phyloP scores from a whole-genome alignment of 2,113 vertebrate genomes.

The Caranx ignobilis region DNA sequence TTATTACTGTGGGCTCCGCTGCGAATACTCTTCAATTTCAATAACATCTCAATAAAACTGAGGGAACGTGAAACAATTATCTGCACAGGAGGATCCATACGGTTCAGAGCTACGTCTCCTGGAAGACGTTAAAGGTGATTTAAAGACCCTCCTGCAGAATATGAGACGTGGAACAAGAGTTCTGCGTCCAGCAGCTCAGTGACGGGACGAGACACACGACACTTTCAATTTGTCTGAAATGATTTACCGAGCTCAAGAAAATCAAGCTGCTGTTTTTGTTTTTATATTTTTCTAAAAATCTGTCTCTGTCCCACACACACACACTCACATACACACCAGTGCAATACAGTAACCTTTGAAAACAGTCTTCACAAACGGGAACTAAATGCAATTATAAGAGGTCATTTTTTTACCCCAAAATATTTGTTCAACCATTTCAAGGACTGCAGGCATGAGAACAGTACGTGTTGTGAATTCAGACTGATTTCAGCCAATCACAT shows the following conservation, averaged over 20 bases:
- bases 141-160: conserved; percentile 19
- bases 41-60: conserved; percentile 45
- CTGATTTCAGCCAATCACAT: conserved; percentile 30
- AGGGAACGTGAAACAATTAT: conserved; percentile 38
- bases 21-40: conserved; percentile 26
- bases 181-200: conserved; percentile 1
- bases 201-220: conserved; percentile 28
- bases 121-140: conserved; percentile 33
- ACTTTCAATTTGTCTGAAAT: conserved; percentile 48
- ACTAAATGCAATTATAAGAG: conserved; percentile 53
- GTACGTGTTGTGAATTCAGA: conserved; percentile 43
- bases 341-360: conserved; percentile 53
- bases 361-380: conserved; percentile 39
- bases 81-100: conserved; percentile 14
- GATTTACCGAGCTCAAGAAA: conserved; percentile 52
- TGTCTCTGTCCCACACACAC: conserved; percentile 23
- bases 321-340: conserved; percentile 12
- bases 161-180: conserved; percentile 25
- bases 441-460: conserved; percentile 29
- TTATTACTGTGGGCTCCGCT: conserved; percentile 35
- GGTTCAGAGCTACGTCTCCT: conserved; percentile 28
- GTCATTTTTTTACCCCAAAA: conserved; percentile 44
- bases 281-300: conserved; percentile 23
- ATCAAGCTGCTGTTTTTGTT: conserved; percentile 46
- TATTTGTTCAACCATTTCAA: conserved; percentile 57